Evolutionary conservation across 2,888 invertebrate genomes (phyloP).

Genomic region (Spodoptera picta): DNA sequence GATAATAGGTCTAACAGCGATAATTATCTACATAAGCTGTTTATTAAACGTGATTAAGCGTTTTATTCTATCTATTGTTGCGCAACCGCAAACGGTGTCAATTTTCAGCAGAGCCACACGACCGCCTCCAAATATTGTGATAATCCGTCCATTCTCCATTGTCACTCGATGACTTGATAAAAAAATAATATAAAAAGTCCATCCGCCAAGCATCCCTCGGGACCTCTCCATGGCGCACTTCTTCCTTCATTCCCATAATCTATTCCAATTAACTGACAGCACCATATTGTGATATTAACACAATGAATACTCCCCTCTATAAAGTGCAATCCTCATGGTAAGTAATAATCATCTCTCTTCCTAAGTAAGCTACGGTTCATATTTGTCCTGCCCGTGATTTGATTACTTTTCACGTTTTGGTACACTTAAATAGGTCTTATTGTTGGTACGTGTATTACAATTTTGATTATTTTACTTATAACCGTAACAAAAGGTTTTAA

Average conservation of each 20-base stretch:
- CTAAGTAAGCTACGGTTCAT: slow-evolving; percentile 27
- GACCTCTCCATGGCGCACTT: slow-evolving; percentile 74
- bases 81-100: slow-evolving; percentile 72
- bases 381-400: slow-evolving; percentile 27
- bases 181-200: slow-evolving; percentile 76
- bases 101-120: slow-evolving; percentile 78
- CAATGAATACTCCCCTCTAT: slow-evolving; percentile 78
- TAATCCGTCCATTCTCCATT: slow-evolving; percentile 81
- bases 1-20: slow-evolving; percentile 31
- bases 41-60: slow-evolving; percentile 67
- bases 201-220: slow-evolving; percentile 74
- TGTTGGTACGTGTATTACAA: slow-evolving; percentile 70
- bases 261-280: slow-evolving; percentile 89
- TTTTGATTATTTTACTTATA: slow-evolving; percentile 66
- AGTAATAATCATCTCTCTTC: slow-evolving; percentile 54
- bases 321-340: slow-evolving; percentile 55
- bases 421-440: slow-evolving; percentile 74
- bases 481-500: slow-evolving; percentile 36
- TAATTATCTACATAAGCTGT: slow-evolving; percentile 60
- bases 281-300: slow-evolving; percentile 88
- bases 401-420: slow-evolving; percentile 60
- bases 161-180: slow-evolving; percentile 87
- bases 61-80: slow-evolving; percentile 49
- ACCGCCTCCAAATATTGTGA: slow-evolving; percentile 86
- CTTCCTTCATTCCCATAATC: slow-evolving; percentile 88